These are phyloP conservation scores for Rhipidura dahli DNA, from an alignment of 2,113 vertebrate genomes.

Conservation along the genomic window DNA sequence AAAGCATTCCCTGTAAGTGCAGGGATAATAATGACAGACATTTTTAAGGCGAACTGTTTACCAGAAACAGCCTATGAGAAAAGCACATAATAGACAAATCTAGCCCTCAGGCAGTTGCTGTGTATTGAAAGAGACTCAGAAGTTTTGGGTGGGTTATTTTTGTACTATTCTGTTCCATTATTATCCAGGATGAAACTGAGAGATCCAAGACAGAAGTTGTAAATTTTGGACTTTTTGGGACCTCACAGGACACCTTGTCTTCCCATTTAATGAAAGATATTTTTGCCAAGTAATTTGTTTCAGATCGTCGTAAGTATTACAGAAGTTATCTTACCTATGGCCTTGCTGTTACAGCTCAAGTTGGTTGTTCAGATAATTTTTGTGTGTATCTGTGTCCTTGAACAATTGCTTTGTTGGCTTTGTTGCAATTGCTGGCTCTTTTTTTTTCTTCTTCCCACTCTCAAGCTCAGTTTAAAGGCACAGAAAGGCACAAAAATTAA, in stretches of 20 bases:
- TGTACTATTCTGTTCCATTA: background rate
- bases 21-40: background rate
- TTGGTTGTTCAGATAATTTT: background rate
- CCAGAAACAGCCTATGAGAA: background rate
- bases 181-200: background rate
- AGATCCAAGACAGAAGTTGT: background rate
- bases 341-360: background rate
- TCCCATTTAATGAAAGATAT: background rate
- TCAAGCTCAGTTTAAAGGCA: too few relatives aligned
- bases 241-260: background rate
- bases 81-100: background rate
- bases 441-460: too few relatives aligned
- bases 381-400: too few relatives aligned
- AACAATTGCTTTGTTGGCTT: too few relatives aligned
- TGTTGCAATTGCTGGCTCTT: too few relatives aligned
- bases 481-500: too few relatives aligned
- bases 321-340: background rate
- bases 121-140: background rate
- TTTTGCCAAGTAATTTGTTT: background rate
- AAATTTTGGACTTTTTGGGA: background rate
- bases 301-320: background rate
- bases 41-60: slow-evolving; percentile 19
- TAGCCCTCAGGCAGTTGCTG: background rate
- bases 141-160: background rate
- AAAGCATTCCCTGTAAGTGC: background rate